Percentiles rank a stretch among this genome's conserved stretches.
Conservation (phyloP, 2,888 invertebrate genomes). For the Conomelus anceps region DNA sequence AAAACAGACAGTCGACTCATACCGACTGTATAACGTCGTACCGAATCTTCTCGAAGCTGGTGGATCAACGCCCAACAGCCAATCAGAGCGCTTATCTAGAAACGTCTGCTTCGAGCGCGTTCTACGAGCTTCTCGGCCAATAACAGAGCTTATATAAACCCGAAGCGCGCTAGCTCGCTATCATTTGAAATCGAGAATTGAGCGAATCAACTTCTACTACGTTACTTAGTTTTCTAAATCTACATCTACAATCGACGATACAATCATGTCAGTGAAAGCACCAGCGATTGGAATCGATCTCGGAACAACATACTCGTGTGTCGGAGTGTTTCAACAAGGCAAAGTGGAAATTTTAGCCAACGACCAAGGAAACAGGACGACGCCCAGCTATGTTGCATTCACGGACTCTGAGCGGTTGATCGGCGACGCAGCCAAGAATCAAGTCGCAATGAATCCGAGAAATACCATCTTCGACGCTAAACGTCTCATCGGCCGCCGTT, state of each 20-base stretch:
- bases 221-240: not conserved
- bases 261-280: slow-evolving; percentile 38
- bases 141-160: slow-evolving; percentile 10
- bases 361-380: slow-evolving; percentile 53
- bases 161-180: not conserved
- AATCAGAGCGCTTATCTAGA: slow-evolving; percentile 17
- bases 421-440: slow-evolving; percentile 46
- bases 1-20: not conserved
- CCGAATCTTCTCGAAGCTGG: not conserved
- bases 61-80: too few species aligned
- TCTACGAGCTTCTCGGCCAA: not conserved
- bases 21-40: too few species aligned
- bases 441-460: slow-evolving; percentile 62
- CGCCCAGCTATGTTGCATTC: slow-evolving; percentile 64
- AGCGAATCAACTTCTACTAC: not conserved
- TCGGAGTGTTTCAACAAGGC: slow-evolving; percentile 72
- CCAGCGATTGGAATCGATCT: slow-evolving; percentile 73
- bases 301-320: too few species aligned
- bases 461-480: slow-evolving; percentile 70
- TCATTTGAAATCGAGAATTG: not conserved
- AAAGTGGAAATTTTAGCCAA: slow-evolving; percentile 51
- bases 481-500: slow-evolving; percentile 57
- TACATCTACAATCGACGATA: not conserved
- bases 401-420: slow-evolving; percentile 50
- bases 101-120: not conserved